Evolutionary conservation across 2,113 vertebrate genomes (phyloP), one percentile per base, ranked within the genome.

Genomic region (Scomber japonicus): DNA sequence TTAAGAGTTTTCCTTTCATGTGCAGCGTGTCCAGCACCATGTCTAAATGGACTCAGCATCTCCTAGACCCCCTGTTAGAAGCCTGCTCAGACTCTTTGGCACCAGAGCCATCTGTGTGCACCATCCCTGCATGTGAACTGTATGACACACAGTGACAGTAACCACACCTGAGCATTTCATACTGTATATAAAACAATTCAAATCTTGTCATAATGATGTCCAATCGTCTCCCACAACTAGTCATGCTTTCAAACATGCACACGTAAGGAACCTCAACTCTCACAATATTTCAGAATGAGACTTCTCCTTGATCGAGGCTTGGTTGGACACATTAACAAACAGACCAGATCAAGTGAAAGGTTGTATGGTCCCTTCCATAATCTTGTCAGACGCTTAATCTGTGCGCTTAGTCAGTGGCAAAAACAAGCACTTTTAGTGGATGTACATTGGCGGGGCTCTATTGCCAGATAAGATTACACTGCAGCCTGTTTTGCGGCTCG

Each of bases 81-180:
- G 15, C 40, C 67, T 44, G 17, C 81, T 90, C 83, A 92, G 85
- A 92, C 91, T 89, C 66, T 76, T 51, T 51, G 91, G 91, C 90
- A 81, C 85, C 89, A 70, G 27, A 71, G 61, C 15, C 75, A 70
- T 78, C 57, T 74, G 53, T 54, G 65, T 62, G 75, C 53, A 31
- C 35, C 49, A 21, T 51, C 24, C 49, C 2, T 70, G 30, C 17
- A 60, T 51, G 4, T 73, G n/a, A 71, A 14, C 56, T 73, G 45
- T n/a, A 45, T 35, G 10, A 31, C 27, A 61, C 30, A 66, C 45
- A 73, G 35, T 51, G n/a, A 72, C 19, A 61, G 31, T 60, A 21
- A 55, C 21, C 31, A 65, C 51, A 71, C 51, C 35, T 21, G 11
- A 16, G 40, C 31, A 46, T 64, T 64, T 57, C 2, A 70, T 17